Evolutionary conservation across 2,797 vertebrate species (phyloP).

Genomic region (Mormyrops boulengeri): DNA sequence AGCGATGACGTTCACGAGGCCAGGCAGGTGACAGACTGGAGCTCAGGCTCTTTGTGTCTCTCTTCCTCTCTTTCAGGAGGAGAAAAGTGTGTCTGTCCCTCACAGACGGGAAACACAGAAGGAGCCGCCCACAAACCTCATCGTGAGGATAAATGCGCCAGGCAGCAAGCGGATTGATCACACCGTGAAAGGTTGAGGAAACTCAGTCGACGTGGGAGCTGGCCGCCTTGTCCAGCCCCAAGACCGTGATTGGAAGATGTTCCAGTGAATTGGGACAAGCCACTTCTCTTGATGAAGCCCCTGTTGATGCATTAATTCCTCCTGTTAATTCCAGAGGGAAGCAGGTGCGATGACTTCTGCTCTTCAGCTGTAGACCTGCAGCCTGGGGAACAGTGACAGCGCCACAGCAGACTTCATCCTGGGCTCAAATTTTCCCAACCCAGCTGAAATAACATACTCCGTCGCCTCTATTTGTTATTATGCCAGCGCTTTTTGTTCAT

Average conservation of each 20-base stretch:
- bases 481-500: not conserved
- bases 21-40: conserved; percentile 57
- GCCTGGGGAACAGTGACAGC: not conserved
- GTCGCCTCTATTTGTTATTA: not conserved
- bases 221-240: not conserved
- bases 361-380: not conserved
- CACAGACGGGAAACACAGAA: not conserved
- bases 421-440: not conserved
- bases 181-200: conserved; percentile 6
- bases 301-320: not conserved
- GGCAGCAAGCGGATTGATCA: conserved; percentile 31
- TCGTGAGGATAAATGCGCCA: not conserved
- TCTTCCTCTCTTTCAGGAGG: conserved; percentile 43
- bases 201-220: not conserved
- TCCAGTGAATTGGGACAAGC: not conserved
- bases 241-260: not conserved
- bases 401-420: not conserved
- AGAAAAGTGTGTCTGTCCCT: conserved; percentile 38
- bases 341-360: not conserved
- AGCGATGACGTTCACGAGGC: conserved; percentile 63
- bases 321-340: not conserved
- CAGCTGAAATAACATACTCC: not conserved
- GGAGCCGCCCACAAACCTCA: not conserved
- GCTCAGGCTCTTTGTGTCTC: conserved; percentile 55
- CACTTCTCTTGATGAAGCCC: not conserved